A percentile compares a stretch with the other conserved stretches of the same genome.
phyloP scores from a whole-genome alignment of 2,888 invertebrate genomes.

The Scrobipalpa atriplicella region DNA sequence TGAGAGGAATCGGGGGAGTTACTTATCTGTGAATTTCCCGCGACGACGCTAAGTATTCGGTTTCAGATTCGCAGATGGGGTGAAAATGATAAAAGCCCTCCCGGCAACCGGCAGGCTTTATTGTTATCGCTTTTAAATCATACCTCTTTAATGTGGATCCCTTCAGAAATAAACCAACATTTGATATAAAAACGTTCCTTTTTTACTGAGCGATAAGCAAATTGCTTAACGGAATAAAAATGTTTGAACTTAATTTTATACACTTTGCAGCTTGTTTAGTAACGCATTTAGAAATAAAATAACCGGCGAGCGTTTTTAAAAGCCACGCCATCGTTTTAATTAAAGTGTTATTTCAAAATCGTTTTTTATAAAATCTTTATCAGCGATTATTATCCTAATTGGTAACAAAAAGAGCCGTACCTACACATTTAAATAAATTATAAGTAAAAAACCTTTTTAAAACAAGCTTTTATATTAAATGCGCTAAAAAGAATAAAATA shows the following conservation, averaged over 20 bases:
- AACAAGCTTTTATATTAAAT: too few species aligned
- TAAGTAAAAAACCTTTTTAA: too few species aligned
- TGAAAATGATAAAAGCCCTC: constrained; percentile 42
- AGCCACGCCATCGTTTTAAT: constrained; percentile 5
- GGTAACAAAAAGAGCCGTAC: neutral
- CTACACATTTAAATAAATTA: neutral
- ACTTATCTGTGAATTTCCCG: constrained; percentile 39
- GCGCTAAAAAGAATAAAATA: too few species aligned
- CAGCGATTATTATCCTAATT: constrained; percentile 18
- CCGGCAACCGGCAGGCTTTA: constrained; percentile 36
- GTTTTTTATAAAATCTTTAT: constrained; percentile 28
- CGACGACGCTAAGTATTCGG: constrained; percentile 36
- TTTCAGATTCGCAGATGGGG: constrained; percentile 39
- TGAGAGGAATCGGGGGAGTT: constrained; percentile 33
- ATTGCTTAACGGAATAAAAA: constrained; percentile 5
- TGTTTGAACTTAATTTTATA: constrained; percentile 2
- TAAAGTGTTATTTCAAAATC: neutral
- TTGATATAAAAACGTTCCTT: constrained; percentile 13
- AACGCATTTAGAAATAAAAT: neutral
- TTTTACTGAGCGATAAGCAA: neutral
- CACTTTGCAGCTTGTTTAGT: neutral
- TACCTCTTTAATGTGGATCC: constrained; percentile 32
- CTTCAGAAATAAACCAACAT: constrained; percentile 24
- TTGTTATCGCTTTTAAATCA: constrained; percentile 40
- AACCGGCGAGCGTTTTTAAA: neutral